A percentile compares a stretch with the other conserved stretches of the same genome.
These are phyloP conservation scores for Cryptus viduatorius DNA, from an alignment of 2,888 invertebrate species.

Conservation along the genomic window DNA sequence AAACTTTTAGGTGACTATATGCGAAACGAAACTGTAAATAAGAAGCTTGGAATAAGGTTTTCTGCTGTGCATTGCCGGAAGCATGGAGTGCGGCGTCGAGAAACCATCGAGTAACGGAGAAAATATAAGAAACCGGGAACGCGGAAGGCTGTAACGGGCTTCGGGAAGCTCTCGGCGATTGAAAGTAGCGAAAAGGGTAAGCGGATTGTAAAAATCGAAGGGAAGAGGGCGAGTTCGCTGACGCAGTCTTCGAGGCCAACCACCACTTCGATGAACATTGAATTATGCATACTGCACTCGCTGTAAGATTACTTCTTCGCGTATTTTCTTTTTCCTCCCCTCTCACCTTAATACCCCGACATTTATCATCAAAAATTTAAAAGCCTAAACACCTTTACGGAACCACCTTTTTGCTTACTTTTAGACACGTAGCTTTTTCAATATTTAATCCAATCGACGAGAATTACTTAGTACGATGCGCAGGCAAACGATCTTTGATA, in stretches of 20 bases:
- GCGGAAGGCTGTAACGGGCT: slow-evolving; percentile 6
- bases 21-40: slow-evolving; percentile 57
- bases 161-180: slow-evolving; percentile 1
- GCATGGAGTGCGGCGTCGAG: slow-evolving; percentile 8
- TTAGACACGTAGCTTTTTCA: background rate
- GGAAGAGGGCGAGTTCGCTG: slow-evolving; percentile 25
- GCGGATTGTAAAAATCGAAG: slow-evolving; percentile 57
- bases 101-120: slow-evolving; percentile 17
- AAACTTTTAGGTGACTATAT: slow-evolving; percentile 16
- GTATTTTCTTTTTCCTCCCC: background rate
- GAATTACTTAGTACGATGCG: background rate
- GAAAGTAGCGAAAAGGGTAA: slow-evolving; percentile 40
- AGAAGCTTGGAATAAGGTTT: slow-evolving; percentile 49
- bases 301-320: background rate
- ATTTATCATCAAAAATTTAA: slow-evolving; percentile 19
- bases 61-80: background rate
- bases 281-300: slow-evolving; percentile 24
- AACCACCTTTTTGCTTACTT: background rate
- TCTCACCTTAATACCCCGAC: background rate
- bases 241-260: slow-evolving; percentile 37
- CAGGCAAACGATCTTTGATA: too few relatives aligned
- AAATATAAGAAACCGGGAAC: slow-evolving; percentile 32
- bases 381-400: background rate
- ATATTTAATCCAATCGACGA: background rate
- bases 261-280: slow-evolving; percentile 53